phyloP scores from a whole-genome alignment of 2,113 vertebrate species.

The Empidonax traillii region DNA sequence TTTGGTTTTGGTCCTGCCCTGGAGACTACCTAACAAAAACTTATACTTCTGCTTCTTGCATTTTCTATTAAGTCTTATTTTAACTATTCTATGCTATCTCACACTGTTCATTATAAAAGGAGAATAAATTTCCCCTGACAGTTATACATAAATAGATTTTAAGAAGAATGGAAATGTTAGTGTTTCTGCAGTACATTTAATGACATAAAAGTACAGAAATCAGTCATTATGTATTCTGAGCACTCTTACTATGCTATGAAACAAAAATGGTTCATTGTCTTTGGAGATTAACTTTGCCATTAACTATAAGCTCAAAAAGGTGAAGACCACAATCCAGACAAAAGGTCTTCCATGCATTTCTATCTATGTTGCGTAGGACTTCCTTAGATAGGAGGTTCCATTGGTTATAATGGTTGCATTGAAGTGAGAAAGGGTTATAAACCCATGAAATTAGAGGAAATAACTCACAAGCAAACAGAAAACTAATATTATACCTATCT shows the following conservation, averaged over 20 bases:
- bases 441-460: background rate
- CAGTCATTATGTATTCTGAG: background rate
- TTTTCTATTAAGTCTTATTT: background rate
- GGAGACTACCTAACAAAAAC: background rate
- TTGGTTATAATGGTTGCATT: background rate
- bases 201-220: background rate
- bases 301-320: background rate
- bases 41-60: background rate
- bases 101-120: background rate
- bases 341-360: background rate
- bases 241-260: background rate
- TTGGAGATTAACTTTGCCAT: background rate
- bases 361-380: background rate
- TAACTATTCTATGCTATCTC: background rate
- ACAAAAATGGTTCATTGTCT: background rate
- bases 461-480: background rate
- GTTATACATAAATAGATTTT: background rate
- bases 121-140: background rate
- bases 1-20: background rate
- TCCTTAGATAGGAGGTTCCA: background rate
- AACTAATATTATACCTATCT: background rate
- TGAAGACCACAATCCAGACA: background rate
- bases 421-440: background rate
- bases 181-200: background rate
- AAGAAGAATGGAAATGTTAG: background rate